Evolutionary conservation across 2,797 vertebrate species (phyloP).

Genomic region (Falco cherrug): DNA sequence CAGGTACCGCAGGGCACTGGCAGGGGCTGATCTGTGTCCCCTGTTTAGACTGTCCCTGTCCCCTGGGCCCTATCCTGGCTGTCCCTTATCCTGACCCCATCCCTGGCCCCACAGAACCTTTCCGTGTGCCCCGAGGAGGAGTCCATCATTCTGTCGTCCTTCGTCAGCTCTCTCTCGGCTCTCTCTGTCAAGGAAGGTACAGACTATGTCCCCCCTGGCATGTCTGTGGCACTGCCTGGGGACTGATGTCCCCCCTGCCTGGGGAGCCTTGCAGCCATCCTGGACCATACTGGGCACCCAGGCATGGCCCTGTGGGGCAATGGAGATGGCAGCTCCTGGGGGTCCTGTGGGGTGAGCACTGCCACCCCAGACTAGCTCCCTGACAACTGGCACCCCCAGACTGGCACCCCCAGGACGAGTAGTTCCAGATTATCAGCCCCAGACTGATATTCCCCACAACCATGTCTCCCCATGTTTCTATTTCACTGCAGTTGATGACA

Average conservation of each 20-base stretch:
- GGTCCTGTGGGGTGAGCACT: neutral
- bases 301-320: neutral
- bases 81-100: neutral
- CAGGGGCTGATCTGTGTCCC: neutral
- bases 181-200: conserved; percentile 89
- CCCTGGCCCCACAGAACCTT: conserved; percentile 80
- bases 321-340: neutral
- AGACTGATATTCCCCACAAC: neutral
- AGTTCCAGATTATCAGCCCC: neutral
- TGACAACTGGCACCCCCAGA: neutral
- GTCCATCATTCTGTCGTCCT: conserved; percentile 89
- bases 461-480: neutral
- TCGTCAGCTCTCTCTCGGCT: conserved; percentile 86
- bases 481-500: conserved; percentile 80
- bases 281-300: neutral
- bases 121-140: conserved; percentile 94
- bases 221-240: neutral
- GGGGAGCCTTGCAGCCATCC: neutral
- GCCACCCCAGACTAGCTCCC: neutral
- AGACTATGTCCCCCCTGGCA: too few species aligned
- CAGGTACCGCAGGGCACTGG: conserved; percentile 77
- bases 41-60: neutral
- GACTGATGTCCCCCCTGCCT: neutral
- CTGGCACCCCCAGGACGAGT: neutral
- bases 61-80: accelerated